A percentile compares a stretch with the other conserved stretches of the same genome.
Evolutionary conservation across 2,797 vertebrate species (phyloP).

Genomic region (Neoniphon sammara): DNA sequence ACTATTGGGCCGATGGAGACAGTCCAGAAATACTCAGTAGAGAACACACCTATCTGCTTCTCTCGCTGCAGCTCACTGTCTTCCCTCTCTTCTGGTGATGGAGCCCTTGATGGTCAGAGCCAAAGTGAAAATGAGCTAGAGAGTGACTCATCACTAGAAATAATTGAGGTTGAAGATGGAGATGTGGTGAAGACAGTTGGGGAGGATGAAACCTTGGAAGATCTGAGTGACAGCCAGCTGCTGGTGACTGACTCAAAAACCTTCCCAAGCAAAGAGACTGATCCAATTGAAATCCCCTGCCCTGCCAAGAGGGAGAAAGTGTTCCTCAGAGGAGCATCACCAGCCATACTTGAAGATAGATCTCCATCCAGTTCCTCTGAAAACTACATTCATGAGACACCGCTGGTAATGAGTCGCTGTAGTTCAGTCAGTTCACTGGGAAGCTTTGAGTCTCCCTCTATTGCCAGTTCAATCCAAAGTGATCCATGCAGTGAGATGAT

Average conservation of each 20-base stretch:
- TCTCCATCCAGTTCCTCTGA: constrained; percentile 97
- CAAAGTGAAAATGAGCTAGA: constrained; percentile 93
- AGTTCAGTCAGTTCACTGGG: constrained; percentile 98
- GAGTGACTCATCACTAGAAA: constrained; percentile 96
- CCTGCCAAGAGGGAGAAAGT: constrained; percentile 84
- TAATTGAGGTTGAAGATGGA: constrained; percentile 91
- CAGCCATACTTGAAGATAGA: constrained; percentile 87
- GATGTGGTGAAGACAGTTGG: constrained; percentile 76
- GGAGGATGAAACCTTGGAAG: constrained; percentile 84
- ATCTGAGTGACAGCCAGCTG: constrained; percentile 85
- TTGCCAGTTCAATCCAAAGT: constrained; percentile 97
- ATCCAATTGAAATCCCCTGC: constrained; percentile 87
- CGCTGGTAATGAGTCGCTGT: constrained; percentile 96
- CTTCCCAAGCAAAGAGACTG: constrained; percentile 79
- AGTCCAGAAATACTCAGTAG: constrained; percentile 90
- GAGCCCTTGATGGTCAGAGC: constrained; percentile 86
- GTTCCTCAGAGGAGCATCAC: constrained; percentile 84
- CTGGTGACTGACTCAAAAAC: constrained; percentile 81
- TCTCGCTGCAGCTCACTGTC: constrained; percentile 97
- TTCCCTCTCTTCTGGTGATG: constrained; percentile 93
- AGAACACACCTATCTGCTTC: constrained; percentile 94
- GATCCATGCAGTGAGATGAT: constrained; percentile 98
- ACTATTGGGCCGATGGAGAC: constrained; percentile 85
- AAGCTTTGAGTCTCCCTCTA: constrained; percentile 96
- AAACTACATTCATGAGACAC: constrained; percentile 98